phyloP scores from a whole-genome alignment of 2,113 vertebrate genomes.

The Syngnathus scovelli region DNA sequence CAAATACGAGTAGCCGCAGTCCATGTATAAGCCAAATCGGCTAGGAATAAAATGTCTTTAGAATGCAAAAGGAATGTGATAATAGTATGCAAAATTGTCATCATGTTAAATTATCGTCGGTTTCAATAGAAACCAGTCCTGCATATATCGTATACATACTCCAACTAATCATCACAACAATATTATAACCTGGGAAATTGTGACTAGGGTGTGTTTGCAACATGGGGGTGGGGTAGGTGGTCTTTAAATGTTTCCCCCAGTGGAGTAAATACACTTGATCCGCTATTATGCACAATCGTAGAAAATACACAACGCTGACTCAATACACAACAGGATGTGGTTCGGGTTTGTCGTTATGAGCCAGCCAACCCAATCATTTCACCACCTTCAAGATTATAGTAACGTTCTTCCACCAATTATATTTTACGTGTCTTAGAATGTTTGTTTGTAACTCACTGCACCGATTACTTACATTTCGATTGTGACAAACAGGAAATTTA shows the following conservation, averaged over 20 bases:
- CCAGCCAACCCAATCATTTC: constrained; percentile 35
- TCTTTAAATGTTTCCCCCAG: not conserved
- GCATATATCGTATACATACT: not conserved
- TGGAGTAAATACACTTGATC: constrained; percentile 10
- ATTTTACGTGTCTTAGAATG: not conserved
- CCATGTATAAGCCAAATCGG: not conserved
- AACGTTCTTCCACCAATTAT: not conserved
- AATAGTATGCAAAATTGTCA: not conserved
- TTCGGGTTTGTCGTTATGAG: constrained; percentile 54
- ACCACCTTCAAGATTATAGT: constrained; percentile 6
- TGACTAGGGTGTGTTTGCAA: not conserved
- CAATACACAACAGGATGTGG: constrained; percentile 73
- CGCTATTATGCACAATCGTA: constrained; percentile 8
- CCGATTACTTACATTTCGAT: not conserved
- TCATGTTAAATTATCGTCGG: too few relatives aligned
- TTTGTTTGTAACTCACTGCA: not conserved
- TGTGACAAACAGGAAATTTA: not conserved
- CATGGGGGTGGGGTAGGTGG: not conserved
- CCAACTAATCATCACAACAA: not conserved
- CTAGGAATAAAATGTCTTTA: not conserved
- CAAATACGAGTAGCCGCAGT: not conserved
- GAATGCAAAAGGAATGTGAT: not conserved
- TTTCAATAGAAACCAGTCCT: not conserved
- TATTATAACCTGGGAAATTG: not conserved
- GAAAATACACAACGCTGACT: constrained; percentile 31